Evolutionary conservation across 37 sponge, comb jelly and placozoan genomes (phyloP).

Genomic region (Sycon ciliatum): DNA sequence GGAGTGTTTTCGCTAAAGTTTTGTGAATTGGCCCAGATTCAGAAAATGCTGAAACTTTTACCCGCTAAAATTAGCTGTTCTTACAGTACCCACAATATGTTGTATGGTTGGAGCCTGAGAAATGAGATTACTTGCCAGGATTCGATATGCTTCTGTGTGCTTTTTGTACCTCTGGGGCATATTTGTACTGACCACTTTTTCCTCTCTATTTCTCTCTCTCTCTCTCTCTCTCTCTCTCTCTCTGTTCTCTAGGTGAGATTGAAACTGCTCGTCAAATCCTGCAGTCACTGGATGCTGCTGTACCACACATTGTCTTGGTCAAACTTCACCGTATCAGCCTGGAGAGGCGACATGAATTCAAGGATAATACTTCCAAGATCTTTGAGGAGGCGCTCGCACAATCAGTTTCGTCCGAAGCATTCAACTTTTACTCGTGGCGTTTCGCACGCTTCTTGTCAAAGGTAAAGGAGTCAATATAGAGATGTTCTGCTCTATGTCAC

Average conservation of each 20-base stretch:
- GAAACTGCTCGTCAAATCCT: slow-evolving; percentile 39
- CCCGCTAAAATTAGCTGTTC: too few relatives aligned
- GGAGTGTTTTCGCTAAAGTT: too few relatives aligned
- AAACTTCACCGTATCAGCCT: slow-evolving; percentile 34
- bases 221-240: background rate
- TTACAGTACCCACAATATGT: too few relatives aligned
- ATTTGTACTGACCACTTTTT: background rate
- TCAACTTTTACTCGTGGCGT: slow-evolving; percentile 35
- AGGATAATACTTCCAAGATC: slow-evolving; percentile 14
- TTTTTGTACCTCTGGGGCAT: too few relatives aligned
- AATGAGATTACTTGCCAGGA: too few relatives aligned
- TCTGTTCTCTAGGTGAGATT: slow-evolving; percentile 21
- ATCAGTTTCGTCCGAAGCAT: slow-evolving; percentile 2
- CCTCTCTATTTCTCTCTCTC: too few relatives aligned
- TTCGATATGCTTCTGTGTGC: too few relatives aligned
- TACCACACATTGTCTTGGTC: slow-evolving; percentile 13
- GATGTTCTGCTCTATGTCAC: too few relatives aligned
- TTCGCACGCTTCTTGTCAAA: slow-evolving; percentile 36
- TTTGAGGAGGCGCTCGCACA: slow-evolving; percentile 18
- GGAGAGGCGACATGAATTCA: slow-evolving; percentile 27
- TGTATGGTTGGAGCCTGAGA: too few relatives aligned
- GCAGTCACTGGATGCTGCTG: background rate
- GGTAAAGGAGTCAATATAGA: slow-evolving; percentile 27
- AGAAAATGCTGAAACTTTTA: too few relatives aligned
- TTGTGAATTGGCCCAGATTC: background rate